Conservation (phyloP, 2,113 vertebrate species). For the Rhodinocichla rosea region DNA sequence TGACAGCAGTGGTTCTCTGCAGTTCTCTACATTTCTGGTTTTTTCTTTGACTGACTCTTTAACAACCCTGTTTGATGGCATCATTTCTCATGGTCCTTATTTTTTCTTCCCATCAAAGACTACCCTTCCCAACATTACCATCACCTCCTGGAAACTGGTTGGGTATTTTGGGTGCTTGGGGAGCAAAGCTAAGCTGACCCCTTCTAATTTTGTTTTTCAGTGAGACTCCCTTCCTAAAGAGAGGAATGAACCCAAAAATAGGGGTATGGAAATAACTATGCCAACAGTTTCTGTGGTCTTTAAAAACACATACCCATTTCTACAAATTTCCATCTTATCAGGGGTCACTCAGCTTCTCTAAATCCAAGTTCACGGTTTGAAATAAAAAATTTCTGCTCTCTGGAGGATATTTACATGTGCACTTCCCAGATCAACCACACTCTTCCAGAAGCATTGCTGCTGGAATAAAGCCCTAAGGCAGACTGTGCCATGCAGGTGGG, state of each 20-base stretch:
- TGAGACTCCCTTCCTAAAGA: neutral
- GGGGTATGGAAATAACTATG: neutral
- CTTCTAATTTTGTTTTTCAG: neutral
- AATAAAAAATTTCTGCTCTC: neutral
- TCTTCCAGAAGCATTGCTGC: neutral
- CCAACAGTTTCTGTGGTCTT: neutral
- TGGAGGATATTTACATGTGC: neutral
- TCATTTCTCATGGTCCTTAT: neutral
- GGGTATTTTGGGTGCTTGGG: neutral
- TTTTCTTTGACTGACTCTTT: neutral
- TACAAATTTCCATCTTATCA: neutral
- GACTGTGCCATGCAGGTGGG: rapidly evolving
- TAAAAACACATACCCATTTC: neutral
- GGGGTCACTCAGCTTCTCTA: neutral
- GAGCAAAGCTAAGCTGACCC: neutral
- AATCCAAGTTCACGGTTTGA: neutral
- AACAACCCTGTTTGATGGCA: neutral
- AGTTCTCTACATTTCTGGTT: neutral
- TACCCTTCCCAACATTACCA: neutral
- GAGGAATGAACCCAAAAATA: neutral
- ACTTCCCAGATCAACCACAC: neutral
- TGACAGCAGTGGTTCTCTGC: neutral
- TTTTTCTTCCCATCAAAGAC: neutral
- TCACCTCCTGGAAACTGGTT: neutral
- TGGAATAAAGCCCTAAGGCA: neutral